phyloP scores from a whole-genome alignment of 2,113 vertebrate genomes.

The Lasiurus cinereus region DNA sequence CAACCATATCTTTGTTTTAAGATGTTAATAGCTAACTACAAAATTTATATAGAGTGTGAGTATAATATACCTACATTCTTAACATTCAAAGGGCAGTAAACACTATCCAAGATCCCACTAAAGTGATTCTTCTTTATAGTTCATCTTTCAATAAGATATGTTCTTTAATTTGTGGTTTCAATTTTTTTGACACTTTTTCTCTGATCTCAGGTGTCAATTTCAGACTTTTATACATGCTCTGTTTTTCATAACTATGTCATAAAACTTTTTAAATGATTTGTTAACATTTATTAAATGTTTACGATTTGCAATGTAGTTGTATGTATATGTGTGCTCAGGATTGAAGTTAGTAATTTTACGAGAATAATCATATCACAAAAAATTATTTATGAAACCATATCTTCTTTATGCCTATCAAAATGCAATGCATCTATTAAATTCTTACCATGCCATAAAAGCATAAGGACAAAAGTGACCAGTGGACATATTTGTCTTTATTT shows the following conservation, averaged over 20 bases:
- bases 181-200: neutral
- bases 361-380: neutral
- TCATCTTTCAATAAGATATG: neutral
- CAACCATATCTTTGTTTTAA: conserved; percentile 4
- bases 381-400: neutral
- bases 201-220: neutral
- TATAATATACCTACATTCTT: neutral
- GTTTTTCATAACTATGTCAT: neutral
- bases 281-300: conserved; percentile 31
- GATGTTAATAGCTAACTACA: neutral
- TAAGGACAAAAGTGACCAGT: neutral
- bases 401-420: neutral
- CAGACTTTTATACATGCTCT: neutral
- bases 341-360: conserved; percentile 35
- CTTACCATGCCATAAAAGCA: neutral
- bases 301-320: neutral
- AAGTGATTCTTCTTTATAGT: neutral
- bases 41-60: neutral
- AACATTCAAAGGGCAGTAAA: neutral
- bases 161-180: conserved; percentile 22
- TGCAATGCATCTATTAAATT: neutral
- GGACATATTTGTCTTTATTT: neutral
- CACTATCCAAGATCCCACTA: neutral
- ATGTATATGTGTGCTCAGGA: neutral
- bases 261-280: conserved; percentile 28